phyloP scores from a whole-genome alignment of 2,797 vertebrate species.

The Vultur gryphus region DNA sequence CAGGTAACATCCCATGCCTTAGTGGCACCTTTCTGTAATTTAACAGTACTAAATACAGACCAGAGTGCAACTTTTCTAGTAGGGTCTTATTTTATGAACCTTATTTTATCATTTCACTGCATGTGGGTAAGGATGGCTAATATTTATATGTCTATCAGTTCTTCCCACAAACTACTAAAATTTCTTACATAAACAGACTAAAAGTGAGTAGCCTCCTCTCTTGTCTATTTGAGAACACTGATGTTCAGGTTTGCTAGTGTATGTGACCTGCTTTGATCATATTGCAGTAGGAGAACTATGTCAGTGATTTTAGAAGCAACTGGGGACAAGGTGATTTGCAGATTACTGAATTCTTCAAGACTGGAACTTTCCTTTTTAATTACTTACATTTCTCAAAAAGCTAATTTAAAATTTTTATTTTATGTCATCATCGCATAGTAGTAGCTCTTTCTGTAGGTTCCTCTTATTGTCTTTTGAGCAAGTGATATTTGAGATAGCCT shows the following conservation, averaged over 20 bases:
- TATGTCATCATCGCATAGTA: neutral
- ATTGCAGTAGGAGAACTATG: neutral
- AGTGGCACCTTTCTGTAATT: neutral
- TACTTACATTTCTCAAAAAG: neutral
- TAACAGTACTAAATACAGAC: neutral
- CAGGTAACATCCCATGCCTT: neutral
- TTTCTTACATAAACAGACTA: neutral
- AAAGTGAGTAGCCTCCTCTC: neutral
- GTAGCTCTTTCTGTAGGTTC: neutral
- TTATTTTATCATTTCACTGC: neutral
- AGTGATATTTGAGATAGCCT: neutral
- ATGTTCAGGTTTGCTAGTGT: neutral
- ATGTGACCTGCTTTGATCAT: neutral
- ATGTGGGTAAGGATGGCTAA: neutral
- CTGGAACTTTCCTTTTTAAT: neutral
- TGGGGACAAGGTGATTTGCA: neutral
- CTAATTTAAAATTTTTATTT: neutral
- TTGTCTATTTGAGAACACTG: neutral
- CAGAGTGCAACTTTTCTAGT: neutral
- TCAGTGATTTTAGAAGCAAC: neutral
- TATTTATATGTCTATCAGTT: neutral
- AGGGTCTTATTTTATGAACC: neutral
- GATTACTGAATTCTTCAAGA: neutral
- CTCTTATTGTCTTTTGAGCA: neutral
- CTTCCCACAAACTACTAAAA: neutral